Conservation (phyloP, 1,140 invertebrate species). For the Sarcophaga peregrina region DNA sequence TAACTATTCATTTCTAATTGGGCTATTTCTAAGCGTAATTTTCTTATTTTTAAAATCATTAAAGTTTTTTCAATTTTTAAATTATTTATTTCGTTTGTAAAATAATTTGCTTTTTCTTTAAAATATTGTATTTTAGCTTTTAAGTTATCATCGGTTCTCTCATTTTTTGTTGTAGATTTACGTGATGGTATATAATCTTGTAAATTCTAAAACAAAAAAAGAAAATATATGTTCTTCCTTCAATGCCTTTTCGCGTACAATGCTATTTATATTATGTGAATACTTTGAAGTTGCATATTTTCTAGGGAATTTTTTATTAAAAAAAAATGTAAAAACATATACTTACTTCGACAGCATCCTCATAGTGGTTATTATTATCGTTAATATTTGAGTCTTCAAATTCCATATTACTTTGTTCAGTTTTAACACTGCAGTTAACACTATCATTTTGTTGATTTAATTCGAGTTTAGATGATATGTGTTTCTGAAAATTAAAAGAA, state of each 20-base stretch:
- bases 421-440: neutral
- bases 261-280: neutral
- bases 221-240: neutral
- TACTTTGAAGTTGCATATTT: neutral
- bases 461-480: neutral
- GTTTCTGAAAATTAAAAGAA: neutral
- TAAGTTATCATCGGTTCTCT: neutral
- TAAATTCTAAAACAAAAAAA: conserved; percentile 20
- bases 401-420: neutral
- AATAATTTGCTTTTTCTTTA: conserved; percentile 17
- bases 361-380: neutral
- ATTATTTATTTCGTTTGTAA: neutral
- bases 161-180: conserved; percentile 10
- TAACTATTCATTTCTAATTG: conserved; percentile 15
- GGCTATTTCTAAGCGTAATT: neutral
- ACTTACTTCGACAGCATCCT: neutral
- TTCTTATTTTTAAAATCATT: conserved; percentile 8
- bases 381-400: conserved; percentile 10
- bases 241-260: neutral
- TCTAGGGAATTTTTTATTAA: neutral
- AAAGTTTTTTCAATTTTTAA: conserved; percentile 16
- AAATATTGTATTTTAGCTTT: conserved; percentile 30
- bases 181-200: conserved; percentile 21
- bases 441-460: neutral
- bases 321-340: neutral